Percentiles rank a stretch among this genome's conserved stretches.
Evolutionary conservation across 1,140 invertebrate genomes (phyloP).

Genomic region (Drosophila teissieri): DNA sequence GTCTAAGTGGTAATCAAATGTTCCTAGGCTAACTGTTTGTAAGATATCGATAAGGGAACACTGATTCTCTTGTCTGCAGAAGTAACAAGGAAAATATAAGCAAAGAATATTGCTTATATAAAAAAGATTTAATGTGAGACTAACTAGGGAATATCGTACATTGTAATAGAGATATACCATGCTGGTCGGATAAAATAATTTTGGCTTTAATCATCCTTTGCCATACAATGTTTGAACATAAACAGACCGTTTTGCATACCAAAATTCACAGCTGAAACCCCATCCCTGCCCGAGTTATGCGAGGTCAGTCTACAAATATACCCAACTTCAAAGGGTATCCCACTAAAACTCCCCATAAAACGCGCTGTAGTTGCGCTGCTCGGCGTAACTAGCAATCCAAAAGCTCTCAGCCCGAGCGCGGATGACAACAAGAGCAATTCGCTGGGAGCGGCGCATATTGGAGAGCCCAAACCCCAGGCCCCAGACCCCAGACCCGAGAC

Average conservation of each 20-base stretch:
- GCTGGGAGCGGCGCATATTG: constrained; percentile 5
- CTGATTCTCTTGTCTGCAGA: not conserved
- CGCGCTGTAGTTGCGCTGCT: constrained; percentile 14
- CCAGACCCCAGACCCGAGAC: not conserved
- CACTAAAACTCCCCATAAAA: constrained; percentile 32
- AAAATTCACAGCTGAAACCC: not conserved
- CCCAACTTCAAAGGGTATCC: constrained; percentile 22
- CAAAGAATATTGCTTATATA: too few relatives aligned
- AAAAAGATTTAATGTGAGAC: too few relatives aligned
- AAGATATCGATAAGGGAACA: not conserved
- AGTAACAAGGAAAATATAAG: not conserved
- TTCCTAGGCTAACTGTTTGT: not conserved
- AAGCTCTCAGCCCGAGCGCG: constrained; percentile 18
- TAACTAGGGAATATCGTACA: too few relatives aligned
- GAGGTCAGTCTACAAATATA: constrained; percentile 8
- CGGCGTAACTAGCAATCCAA: constrained; percentile 23
- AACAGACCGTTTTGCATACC: not conserved
- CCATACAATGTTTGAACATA: not conserved
- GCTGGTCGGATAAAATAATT: too few relatives aligned
- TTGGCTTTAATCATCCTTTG: not conserved
- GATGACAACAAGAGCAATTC: constrained; percentile 41
- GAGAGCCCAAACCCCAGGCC: constrained; percentile 1
- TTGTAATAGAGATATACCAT: too few relatives aligned
- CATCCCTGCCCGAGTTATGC: not conserved
- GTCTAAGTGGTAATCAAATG: constrained; percentile 1